These are phyloP conservation scores for Eremobia ochroleuca DNA, from an alignment of 2,888 invertebrate genomes.

Conservation along the genomic window DNA sequence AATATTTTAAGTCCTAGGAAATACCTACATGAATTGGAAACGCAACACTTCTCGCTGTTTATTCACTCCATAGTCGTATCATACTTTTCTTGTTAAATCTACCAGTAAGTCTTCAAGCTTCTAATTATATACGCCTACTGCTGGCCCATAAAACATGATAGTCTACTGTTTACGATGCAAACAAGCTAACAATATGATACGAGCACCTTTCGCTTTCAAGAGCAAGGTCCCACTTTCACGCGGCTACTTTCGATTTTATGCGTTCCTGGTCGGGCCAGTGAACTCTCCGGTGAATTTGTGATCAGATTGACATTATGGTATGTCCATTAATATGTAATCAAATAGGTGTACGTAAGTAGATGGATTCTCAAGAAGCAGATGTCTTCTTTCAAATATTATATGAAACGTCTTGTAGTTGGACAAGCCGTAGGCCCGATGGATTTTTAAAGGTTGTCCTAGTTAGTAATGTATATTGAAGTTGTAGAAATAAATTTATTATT, in stretches of 20 bases:
- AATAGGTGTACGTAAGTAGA: not conserved
- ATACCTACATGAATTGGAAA: not conserved
- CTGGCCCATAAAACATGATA: slow-evolving; percentile 14
- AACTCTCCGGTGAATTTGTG: slow-evolving; percentile 37
- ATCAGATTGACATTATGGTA: not conserved
- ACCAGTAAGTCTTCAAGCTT: slow-evolving; percentile 6
- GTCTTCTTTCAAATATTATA: not conserved
- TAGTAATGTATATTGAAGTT: no score
- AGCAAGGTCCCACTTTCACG: slow-evolving; percentile 80
- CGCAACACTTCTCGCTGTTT: not conserved
- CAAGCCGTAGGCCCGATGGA: not conserved
- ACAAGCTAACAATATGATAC: slow-evolving; percentile 57
- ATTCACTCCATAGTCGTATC: not conserved
- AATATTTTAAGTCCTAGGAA: no score
- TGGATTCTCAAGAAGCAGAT: not conserved
- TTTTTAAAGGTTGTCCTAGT: no score
- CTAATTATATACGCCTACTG: slow-evolving; percentile 14
- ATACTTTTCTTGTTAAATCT: slow-evolving; percentile 12
- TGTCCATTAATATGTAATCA: not conserved
- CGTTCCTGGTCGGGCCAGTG: slow-evolving; percentile 59
- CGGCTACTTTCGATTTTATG: slow-evolving; percentile 60
- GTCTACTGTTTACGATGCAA: slow-evolving; percentile 14
- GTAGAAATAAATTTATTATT: no score
- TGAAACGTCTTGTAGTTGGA: not conserved
- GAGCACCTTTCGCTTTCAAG: slow-evolving; percentile 79